Conservation (phyloP, 2,888 invertebrate genomes). For the Pollenia angustigena region DNA sequence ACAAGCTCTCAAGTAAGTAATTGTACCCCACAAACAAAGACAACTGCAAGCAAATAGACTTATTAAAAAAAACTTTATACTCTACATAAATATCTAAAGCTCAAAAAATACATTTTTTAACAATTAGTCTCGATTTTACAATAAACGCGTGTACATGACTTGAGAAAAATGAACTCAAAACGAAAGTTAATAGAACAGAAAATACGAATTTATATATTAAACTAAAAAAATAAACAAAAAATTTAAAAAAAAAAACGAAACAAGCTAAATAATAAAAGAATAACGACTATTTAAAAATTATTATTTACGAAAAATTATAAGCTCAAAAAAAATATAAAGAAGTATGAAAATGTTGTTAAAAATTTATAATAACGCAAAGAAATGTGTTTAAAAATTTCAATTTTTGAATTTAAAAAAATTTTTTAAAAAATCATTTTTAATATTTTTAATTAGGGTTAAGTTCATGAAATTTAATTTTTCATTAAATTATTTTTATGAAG, state of each 20-base stretch:
- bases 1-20: constrained; percentile 34
- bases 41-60: constrained; percentile 31
- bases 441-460: too few relatives aligned
- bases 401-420: too few relatives aligned
- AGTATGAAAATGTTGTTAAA: too few relatives aligned
- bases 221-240: not conserved
- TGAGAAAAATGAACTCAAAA: constrained; percentile 49
- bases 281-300: not conserved
- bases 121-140: constrained; percentile 73
- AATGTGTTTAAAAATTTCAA: too few relatives aligned
- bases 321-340: too few relatives aligned
- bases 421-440: too few relatives aligned
- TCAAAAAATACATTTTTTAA: constrained; percentile 55
- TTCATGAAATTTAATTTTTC: too few relatives aligned
- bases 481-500: too few relatives aligned
- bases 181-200: constrained; percentile 51
- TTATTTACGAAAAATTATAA: too few relatives aligned
- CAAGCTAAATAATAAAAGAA: not conserved
- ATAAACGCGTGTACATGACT: constrained; percentile 70
- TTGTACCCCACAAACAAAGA: constrained; percentile 47
- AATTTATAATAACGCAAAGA: too few relatives aligned
- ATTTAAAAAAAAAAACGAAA: constrained; percentile 13
- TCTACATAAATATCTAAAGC: constrained; percentile 61
- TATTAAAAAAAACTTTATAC: constrained; percentile 1
- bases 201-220: constrained; percentile 37